phyloP scores from a whole-genome alignment of 1,140 invertebrate genomes.

The Drosophila bocki region DNA sequence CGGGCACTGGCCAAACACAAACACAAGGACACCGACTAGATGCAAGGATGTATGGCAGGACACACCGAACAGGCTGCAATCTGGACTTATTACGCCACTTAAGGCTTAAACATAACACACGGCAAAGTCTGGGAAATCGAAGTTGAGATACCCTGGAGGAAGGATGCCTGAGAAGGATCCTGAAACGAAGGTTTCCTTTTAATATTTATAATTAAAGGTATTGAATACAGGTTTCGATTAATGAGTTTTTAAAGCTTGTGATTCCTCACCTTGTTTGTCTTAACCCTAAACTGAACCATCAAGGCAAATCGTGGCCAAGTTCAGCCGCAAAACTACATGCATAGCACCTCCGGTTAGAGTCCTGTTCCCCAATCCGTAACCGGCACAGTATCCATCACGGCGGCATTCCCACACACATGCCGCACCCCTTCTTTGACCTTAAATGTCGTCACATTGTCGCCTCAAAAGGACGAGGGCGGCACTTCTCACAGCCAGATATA shows the following conservation, averaged over 20 bases:
- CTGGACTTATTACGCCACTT: slow-evolving; percentile 79
- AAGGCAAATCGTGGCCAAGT: slow-evolving; percentile 2
- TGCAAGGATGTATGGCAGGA: slow-evolving; percentile 14
- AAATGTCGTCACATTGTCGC: slow-evolving; percentile 81
- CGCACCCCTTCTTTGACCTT: slow-evolving; percentile 9
- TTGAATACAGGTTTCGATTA: no score
- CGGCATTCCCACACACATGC: neutral
- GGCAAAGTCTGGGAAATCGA: neutral
- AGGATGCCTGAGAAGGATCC: no score
- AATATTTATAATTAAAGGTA: no score
- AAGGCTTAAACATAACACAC: slow-evolving; percentile 68
- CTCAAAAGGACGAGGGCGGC: slow-evolving; percentile 35
- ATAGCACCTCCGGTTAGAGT: neutral
- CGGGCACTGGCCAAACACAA: slow-evolving; percentile 41
- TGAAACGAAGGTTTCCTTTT: no score
- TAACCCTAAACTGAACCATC: neutral
- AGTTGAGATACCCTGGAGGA: slow-evolving; percentile 2
- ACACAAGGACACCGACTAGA: slow-evolving; percentile 47
- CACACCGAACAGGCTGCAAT: slow-evolving; percentile 50
- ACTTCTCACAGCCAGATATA: slow-evolving; percentile 3
- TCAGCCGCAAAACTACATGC: slow-evolving; percentile 10
- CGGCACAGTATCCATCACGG: slow-evolving; percentile 5
- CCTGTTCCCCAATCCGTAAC: neutral
- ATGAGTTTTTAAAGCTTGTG: no score
- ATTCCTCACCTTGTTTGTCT: neutral